Evolutionary conservation across 2,888 invertebrate genomes (phyloP).

Genomic region (Hoplodrina ambigua): DNA sequence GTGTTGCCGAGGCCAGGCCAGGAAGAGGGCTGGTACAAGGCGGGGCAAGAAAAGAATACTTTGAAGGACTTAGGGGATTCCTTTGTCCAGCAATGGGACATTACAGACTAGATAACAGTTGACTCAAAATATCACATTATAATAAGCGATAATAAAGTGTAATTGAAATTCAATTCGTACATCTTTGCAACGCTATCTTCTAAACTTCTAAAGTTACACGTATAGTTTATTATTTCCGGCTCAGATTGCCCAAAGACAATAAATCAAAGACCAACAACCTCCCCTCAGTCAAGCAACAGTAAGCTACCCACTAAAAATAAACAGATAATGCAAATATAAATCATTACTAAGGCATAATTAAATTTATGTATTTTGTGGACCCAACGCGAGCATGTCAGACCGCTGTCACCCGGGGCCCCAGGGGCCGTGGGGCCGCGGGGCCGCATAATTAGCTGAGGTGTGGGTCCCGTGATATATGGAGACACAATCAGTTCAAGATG

Average conservation of each 20-base stretch:
- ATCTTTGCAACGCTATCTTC: too few species aligned
- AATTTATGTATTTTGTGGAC: constrained; percentile 49
- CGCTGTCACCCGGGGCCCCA: constrained; percentile 43
- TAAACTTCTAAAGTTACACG: too few species aligned
- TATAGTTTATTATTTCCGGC: constrained; percentile 14
- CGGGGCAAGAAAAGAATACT: too few species aligned
- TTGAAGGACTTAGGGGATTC: too few species aligned
- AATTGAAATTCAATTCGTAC: too few species aligned
- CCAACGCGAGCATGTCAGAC: constrained; percentile 46
- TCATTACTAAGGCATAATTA: constrained; percentile 51
- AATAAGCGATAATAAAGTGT: too few species aligned
- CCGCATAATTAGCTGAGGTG: constrained; percentile 60
- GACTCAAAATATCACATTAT: too few species aligned
- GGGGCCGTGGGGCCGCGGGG: constrained; percentile 21
- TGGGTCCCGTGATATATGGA: constrained; percentile 47
- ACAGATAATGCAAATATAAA: constrained; percentile 43
- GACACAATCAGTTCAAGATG: constrained; percentile 49
- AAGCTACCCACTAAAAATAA: constrained; percentile 23
- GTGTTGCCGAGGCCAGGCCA: too few species aligned
- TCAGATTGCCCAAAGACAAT: constrained; percentile 7
- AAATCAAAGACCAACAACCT: too few species aligned
- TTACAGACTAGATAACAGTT: too few species aligned
- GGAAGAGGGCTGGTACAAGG: too few species aligned
- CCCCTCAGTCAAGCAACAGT: neutral
- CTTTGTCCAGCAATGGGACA: too few species aligned